Percentiles rank a stretch among this genome's conserved stretches.
Conservation (phyloP, 1,140 invertebrate species). For the Helicoverpa zea region DNA sequence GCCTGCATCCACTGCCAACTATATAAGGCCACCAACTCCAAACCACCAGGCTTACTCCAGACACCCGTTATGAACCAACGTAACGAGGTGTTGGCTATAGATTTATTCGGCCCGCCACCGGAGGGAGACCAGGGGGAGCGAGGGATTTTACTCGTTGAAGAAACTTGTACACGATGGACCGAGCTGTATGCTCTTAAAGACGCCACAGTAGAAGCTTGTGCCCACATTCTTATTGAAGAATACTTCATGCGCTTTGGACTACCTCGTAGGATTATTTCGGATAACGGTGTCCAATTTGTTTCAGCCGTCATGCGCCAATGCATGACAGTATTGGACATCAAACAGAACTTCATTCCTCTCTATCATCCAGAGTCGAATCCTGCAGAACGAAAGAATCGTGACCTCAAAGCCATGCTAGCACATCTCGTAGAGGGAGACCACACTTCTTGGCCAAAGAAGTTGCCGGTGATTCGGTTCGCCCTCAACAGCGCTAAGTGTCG, state of each 20-base stretch:
- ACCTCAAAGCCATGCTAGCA: no score
- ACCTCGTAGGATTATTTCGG: constrained; percentile 60
- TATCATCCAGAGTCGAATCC: constrained; percentile 57
- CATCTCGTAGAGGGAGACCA: constrained; percentile 52
- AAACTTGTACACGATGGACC: constrained; percentile 44
- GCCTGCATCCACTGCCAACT: constrained; percentile 56
- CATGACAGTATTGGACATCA: constrained; percentile 47
- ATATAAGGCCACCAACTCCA: constrained; percentile 61
- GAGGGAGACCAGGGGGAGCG: constrained; percentile 29
- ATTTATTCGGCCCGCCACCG: constrained; percentile 49
- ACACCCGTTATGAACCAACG: constrained; percentile 53
- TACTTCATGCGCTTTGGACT: constrained; percentile 57
- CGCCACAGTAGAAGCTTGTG: constrained; percentile 62
- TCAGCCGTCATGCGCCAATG: constrained; percentile 40
- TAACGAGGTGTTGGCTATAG: constrained; percentile 57
- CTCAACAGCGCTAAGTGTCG: constrained; percentile 61
- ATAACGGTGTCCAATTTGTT: constrained; percentile 61
- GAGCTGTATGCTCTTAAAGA: constrained; percentile 40
- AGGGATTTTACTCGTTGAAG: constrained; percentile 59
- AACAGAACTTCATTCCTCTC: constrained; percentile 58
- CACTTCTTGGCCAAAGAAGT: constrained; percentile 51
- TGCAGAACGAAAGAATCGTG: constrained; percentile 42
- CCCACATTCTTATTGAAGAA: constrained; percentile 53
- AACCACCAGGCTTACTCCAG: constrained; percentile 59
- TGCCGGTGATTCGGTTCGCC: constrained; percentile 54